Conservation (phyloP, 2,797 vertebrate species). For the Chelon labrosus region DNA sequence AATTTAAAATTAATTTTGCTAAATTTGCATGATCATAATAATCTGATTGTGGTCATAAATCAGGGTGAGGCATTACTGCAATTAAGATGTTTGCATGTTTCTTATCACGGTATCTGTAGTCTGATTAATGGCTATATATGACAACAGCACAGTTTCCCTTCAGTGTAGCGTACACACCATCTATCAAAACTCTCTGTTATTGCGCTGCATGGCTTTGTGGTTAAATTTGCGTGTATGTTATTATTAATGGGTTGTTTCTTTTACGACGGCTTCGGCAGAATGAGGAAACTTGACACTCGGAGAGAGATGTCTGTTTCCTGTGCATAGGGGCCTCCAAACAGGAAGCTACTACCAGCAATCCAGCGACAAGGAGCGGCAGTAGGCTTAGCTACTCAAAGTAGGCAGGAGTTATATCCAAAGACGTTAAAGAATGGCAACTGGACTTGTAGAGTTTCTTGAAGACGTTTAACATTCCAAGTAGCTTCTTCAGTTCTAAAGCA, state of each 20-base stretch:
- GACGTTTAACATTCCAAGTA: too few relatives aligned
- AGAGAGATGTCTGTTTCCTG: too few relatives aligned
- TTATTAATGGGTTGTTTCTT: not conserved
- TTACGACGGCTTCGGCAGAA: too few relatives aligned
- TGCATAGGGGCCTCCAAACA: too few relatives aligned
- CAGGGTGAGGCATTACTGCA: constrained; percentile 1
- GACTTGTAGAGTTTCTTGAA: too few relatives aligned
- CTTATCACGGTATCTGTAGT: constrained; percentile 18
- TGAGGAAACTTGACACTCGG: too few relatives aligned
- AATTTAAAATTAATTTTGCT: not conserved
- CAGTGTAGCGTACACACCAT: not conserved
- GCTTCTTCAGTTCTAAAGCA: too few relatives aligned
- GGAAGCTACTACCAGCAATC: too few relatives aligned
- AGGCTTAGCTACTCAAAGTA: too few relatives aligned
- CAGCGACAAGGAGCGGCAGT: too few relatives aligned
- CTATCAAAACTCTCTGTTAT: not conserved
- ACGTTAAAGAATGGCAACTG: too few relatives aligned
- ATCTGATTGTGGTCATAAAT: constrained; percentile 37
- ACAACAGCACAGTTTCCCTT: not conserved
- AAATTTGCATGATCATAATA: not conserved
- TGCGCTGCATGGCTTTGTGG: not conserved
- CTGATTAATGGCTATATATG: not conserved
- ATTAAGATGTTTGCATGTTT: constrained; percentile 17
- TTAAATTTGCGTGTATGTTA: not conserved
- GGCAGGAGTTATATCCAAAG: too few relatives aligned